A percentile compares a stretch with the other conserved stretches of the same genome.
Conservation (phyloP, 2,113 vertebrate species). For the Mustela nigripes region DNA sequence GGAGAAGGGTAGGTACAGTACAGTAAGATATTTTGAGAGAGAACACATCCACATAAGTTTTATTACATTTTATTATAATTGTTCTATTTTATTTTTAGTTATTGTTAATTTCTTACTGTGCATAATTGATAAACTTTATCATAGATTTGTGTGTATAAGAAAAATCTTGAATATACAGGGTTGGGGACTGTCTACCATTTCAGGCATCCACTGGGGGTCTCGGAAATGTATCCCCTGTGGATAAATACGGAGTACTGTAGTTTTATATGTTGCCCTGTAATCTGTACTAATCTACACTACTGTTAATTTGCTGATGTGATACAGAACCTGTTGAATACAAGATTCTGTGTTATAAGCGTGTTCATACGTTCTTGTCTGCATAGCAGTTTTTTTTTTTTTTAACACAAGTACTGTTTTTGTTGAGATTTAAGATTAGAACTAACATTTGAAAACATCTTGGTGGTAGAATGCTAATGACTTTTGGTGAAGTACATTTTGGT, state of each 20-base stretch:
- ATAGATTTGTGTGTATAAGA: neutral
- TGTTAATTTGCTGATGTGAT: neutral
- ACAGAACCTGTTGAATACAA: neutral
- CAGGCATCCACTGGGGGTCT: neutral
- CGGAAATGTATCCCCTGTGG: neutral
- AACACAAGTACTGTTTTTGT: neutral
- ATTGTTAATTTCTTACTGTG: neutral
- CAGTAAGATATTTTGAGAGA: neutral
- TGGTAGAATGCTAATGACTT: slow-evolving; percentile 20
- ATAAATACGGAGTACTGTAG: neutral
- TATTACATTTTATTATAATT: neutral
- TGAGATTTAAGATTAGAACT: slow-evolving; percentile 1
- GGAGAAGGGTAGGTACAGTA: neutral
- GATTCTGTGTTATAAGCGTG: neutral
- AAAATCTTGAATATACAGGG: neutral
- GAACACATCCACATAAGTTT: neutral
- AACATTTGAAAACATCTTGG: slow-evolving; percentile 43
- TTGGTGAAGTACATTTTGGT: neutral
- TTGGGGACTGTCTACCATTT: neutral
- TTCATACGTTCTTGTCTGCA: neutral
- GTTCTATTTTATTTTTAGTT: neutral
- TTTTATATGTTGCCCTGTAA: neutral
- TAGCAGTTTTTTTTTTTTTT: neutral
- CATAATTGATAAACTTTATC: neutral
- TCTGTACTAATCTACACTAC: neutral